These are phyloP conservation scores for Popillia japonica DNA, from an alignment of 1,140 invertebrate species.

Conservation along the genomic window DNA sequence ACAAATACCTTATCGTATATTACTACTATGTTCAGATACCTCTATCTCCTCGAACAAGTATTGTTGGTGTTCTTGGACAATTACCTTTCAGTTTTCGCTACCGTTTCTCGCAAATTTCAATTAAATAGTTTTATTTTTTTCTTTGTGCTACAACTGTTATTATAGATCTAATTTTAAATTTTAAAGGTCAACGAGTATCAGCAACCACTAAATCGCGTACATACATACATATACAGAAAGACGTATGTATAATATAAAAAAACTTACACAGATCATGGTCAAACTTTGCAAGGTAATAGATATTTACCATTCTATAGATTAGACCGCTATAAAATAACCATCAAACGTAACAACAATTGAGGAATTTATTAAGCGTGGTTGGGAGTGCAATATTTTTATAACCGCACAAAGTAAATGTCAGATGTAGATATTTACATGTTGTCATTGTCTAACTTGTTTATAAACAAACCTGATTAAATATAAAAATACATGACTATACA, in stretches of 20 bases:
- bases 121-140: too few relatives aligned
- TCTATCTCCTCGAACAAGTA: too few relatives aligned
- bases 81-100: too few relatives aligned
- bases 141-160: too few relatives aligned
- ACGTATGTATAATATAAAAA: background rate
- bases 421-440: background rate
- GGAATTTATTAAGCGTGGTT: background rate
- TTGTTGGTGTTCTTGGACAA: too few relatives aligned
- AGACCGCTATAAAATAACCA: background rate
- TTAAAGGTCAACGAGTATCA: constrained; percentile 13
- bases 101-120: too few relatives aligned
- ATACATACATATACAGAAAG: constrained; percentile 8
- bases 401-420: background rate
- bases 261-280: constrained; percentile 12
- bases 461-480: constrained; percentile 10
- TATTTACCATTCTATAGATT: background rate
- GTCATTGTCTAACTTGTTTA: constrained; percentile 5
- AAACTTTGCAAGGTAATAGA: constrained; percentile 13
- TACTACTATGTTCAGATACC: too few relatives aligned
- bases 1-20: too few relatives aligned
- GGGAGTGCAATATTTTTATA: constrained; percentile 7
- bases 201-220: constrained; percentile 1
- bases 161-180: background rate
- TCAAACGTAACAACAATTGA: background rate
- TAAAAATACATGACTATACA: background rate